Base-by-base conservation (phyloP, 2,888 invertebrate species). In the Andrena flavipes region DNA sequence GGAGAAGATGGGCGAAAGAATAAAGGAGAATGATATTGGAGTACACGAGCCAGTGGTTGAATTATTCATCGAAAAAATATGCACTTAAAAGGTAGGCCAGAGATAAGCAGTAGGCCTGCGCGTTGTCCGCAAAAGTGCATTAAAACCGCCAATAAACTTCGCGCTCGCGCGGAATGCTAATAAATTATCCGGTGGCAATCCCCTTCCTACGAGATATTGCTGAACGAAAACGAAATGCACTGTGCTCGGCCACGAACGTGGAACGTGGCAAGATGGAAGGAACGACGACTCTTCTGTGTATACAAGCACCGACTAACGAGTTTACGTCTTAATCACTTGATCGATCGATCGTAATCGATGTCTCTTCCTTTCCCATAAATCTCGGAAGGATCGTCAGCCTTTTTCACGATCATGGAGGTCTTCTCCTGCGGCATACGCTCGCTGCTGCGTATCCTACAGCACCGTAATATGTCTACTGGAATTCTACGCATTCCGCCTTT, bases 321-420 rank as follows among this genome's bases (percentile, higher is more conserved):
- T 84, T 88, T 89, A 86, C 84, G 85, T 89, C 88, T 89, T 86
- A 88, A 89, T 89, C 88, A 67, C 71, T 62, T 65, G 84, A 80
- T 71, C 84, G 80, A 86, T 90, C 72, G 85, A 86, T 82, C 82
- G 84, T 85, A 86, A 89, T 89, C 89, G 84, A 82, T 82, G 72
- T 78, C 75, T 80, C 80, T 68, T 81, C 68, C 69, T 81, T 76
- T 75, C 56, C 63, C 74, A 77, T 89, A 87, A 89, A 88, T 88
- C 84, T 86, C 51, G 23, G 23, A 6, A 30, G 20, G 71, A 73
- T n/a, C 69, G 69, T 67, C 74, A 54, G 63, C 72, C 48, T 60
- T 77, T 63, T 80, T 51, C 72, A 70, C 82, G 71, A 87, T 73
- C 84, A 33, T n/a, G 84, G 78, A 82, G 85, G 80, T 82, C 82